phyloP scores from a whole-genome alignment of 2,797 vertebrate species.

The Sebastes itinus region DNA sequence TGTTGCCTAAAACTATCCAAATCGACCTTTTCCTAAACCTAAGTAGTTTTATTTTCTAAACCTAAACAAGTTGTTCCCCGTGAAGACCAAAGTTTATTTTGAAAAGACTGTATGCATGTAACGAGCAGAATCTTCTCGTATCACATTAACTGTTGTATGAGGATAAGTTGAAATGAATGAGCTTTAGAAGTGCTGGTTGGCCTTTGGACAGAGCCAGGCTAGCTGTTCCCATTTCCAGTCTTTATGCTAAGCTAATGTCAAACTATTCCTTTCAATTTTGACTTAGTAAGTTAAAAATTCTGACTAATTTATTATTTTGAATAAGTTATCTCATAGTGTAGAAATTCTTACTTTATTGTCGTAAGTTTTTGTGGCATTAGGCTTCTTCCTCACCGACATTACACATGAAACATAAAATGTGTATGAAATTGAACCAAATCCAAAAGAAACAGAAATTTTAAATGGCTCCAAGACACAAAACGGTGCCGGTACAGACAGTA shows the following conservation, averaged over 20 bases:
- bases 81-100: too few species aligned
- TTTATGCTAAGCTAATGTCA: not conserved
- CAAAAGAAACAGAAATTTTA: not conserved
- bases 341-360: not conserved
- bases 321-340: not conserved
- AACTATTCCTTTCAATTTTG: not conserved
- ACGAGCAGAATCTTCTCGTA: too few species aligned
- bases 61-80: too few species aligned
- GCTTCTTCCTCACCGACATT: not conserved
- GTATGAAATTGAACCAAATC: not conserved
- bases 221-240: too few species aligned
- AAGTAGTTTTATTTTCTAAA: rapidly evolving
- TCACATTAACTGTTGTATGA: too few species aligned
- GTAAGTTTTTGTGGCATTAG: not conserved
- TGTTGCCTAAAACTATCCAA: too few species aligned
- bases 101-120: too few species aligned
- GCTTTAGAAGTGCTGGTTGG: not conserved
- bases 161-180: not conserved
- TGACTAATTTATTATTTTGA: not conserved
- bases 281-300: not conserved
- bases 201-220: too few species aligned
- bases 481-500: constrained; percentile 12
- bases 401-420: not conserved
- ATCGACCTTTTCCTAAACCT: too few species aligned
- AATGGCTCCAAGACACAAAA: not conserved